Evolutionary conservation across 2,888 invertebrate species (phyloP).

Genomic region (Drosophila robusta): DNA sequence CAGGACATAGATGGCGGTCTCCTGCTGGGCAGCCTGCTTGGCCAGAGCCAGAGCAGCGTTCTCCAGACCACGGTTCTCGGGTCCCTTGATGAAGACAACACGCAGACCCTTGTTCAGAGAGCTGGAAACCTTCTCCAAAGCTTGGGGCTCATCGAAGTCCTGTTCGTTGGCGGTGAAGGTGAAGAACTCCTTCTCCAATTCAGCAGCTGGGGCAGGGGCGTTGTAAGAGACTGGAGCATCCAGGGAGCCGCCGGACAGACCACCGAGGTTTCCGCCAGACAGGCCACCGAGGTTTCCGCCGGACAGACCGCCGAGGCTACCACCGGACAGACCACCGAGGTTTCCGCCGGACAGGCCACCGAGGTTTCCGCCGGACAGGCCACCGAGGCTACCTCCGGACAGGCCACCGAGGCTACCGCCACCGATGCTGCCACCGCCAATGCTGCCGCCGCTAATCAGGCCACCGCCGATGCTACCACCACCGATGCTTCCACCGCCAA

Average conservation of each 20-base stretch:
- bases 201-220: conserved; percentile 75
- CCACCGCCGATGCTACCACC: conserved; percentile 20
- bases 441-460: conserved; percentile 18
- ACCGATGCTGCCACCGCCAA: conserved; percentile 22
- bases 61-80: conserved; percentile 80
- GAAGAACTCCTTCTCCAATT: conserved; percentile 82
- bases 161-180: conserved; percentile 82
- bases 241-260: conserved; percentile 35
- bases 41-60: conserved; percentile 77
- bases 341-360: conserved; percentile 24
- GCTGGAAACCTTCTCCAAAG: conserved; percentile 59
- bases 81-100: conserved; percentile 83
- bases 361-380: conserved; percentile 40
- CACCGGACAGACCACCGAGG: conserved; percentile 8
- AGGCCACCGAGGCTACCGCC: conserved; percentile 29
- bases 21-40: conserved; percentile 79
- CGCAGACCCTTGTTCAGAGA: conserved; percentile 81
- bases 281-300: conserved; percentile 25
- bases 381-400: conserved; percentile 24
- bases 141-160: conserved; percentile 73
- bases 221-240: conserved; percentile 75
- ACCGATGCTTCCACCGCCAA: conserved; percentile 18
- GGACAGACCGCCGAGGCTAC: conserved; percentile 13
- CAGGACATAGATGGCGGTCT: conserved; percentile 81
- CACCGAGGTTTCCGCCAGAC: conserved; percentile 34